Base-by-base conservation (phyloP, 2,113 vertebrate species). In the Perccottus glenii region DNA sequence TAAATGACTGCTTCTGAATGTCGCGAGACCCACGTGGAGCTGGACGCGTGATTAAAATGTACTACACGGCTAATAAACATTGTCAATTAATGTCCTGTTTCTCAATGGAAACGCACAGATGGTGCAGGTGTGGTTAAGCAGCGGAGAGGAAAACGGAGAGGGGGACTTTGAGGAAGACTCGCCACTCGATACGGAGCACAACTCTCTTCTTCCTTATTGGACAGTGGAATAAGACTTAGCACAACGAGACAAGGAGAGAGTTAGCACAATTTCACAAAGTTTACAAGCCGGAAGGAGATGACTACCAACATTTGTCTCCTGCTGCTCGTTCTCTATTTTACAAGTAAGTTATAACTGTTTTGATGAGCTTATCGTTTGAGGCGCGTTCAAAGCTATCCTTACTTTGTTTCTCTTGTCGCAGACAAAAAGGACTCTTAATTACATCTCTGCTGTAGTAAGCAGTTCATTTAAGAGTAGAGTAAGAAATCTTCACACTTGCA, bases 331-430 rank as follows among this genome's bases (percentile, higher is more conserved):
- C 48, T 87, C 47, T 87, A 67, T 63, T 19, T 82, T 38, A 67
- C 78, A 77, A 63, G 89, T 91, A 50, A 87, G 86, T 83, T 60
- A 4, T 19, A 40, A 27, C 19, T 27, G 19, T 40, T 1, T 40
- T 40, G 38, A 8, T 40, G 5, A 40, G 8, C 4, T 40, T 40
- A 40, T 4, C 38, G 8, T 40, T 6, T 40, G 38, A 38, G 36
- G 36, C 6, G 6, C 36, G 36, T 5, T 38, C 36, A 38, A 38
- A 38, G 36, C 36, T 38, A 4, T 38, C 36, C 6, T 38, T 38
- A 38, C 36, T 40, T 40, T 40, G 38, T 40, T 40, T 8, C 38
- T 6, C 38, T 1, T 1, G 38, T 40, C 38, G 38, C 8, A 40
- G 19, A 27, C 19, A 27, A 27, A 27, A 27, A 27, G 19, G 19